A percentile compares a stretch with the other conserved stretches of the same genome.
Conservation (phyloP, 2,113 vertebrate genomes). For the Forbesichthys papilliferus region DNA sequence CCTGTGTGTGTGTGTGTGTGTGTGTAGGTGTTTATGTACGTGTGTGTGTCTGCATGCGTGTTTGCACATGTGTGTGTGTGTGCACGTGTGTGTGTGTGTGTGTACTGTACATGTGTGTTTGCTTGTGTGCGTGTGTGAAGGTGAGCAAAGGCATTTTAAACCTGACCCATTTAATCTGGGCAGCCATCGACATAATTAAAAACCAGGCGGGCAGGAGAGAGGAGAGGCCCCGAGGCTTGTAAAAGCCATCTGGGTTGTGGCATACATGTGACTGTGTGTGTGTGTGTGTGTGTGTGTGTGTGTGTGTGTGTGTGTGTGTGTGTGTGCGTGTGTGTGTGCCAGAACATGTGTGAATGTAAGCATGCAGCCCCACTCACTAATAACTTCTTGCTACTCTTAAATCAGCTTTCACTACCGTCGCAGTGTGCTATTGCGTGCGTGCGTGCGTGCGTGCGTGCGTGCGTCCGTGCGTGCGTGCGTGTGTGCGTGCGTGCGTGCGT, state of each 20-base stretch:
- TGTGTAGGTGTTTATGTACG: conserved; percentile 14
- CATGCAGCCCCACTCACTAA: conserved; percentile 62
- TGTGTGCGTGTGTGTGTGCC: conserved; percentile 22
- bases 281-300: conserved; percentile 25
- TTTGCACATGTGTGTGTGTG: background rate
- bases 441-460: conserved; percentile 14
- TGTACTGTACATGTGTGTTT: conserved; percentile 16
- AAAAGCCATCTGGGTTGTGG: conserved; percentile 74
- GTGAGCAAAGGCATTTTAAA: conserved; percentile 69
- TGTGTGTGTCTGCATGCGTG: conserved; percentile 4
- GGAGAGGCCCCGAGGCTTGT: conserved; percentile 70
- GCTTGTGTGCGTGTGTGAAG: conserved; percentile 47
- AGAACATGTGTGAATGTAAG: conserved; percentile 49
- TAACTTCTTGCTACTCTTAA: conserved; percentile 60
- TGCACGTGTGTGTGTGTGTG: conserved; percentile 20
- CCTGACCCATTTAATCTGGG: conserved; percentile 72
- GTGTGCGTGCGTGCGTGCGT: background rate
- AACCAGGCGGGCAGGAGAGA: conserved; percentile 65
- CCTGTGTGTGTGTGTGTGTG: background rate
- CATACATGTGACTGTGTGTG: conserved; percentile 37
- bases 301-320: conserved; percentile 10
- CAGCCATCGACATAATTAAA: conserved; percentile 75
- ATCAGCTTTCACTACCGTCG: conserved; percentile 37
- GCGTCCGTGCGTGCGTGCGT: background rate
- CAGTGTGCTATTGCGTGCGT: conserved; percentile 15